Evolutionary conservation across 2,797 vertebrate species (phyloP), one percentile per base, ranked within the genome.

Genomic region (Borostomias antarcticus): DNA sequence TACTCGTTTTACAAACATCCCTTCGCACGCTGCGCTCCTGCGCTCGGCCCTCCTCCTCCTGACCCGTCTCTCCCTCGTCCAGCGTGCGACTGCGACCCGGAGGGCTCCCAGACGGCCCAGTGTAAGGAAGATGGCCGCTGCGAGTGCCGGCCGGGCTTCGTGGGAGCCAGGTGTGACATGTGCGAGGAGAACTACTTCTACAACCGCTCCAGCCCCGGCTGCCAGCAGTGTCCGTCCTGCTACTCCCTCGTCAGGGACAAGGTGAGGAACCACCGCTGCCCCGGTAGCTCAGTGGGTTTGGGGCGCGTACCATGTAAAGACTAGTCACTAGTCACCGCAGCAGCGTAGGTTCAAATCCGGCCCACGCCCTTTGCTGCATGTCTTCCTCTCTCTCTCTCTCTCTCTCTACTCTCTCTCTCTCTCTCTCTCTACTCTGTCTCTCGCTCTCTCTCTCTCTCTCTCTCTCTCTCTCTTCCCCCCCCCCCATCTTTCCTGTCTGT

Each of bases 151-250:
- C 91, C 95, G 1, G 97, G 97, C 37, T 98, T 98, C 0, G 94
- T 98, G 11, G 97, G 97, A 0, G 84, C 58, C 50, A 96, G 96
- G 30, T 99, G 96, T 0, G 94, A 98, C 85, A 97, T 98, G 81
- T 99, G 97, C 1, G 96, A 98, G 78, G 97, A 99, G 83, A 99
- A 98, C 73, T 99, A 96, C 78, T 99, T 98, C 92, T 97, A 98
- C 88, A 99, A 99, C 84, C 95, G 96, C 63, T 94, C 96, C 0
- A 91, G 91, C 25, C 96, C 95, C 0, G 95, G 96, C 58, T 99
- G 97, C 85, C 96, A 98, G 80, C 96, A 98, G 75, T 99, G 97
- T 52, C 97, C 97, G 0, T 94, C 96, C 54, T 99, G 97, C 71
- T 99, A 99, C 86, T 86, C 95, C 29, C 82, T 99, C 37, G 96